phyloP scores from a whole-genome alignment of 2,113 vertebrate species.

The Eretmochelys imbricata region DNA sequence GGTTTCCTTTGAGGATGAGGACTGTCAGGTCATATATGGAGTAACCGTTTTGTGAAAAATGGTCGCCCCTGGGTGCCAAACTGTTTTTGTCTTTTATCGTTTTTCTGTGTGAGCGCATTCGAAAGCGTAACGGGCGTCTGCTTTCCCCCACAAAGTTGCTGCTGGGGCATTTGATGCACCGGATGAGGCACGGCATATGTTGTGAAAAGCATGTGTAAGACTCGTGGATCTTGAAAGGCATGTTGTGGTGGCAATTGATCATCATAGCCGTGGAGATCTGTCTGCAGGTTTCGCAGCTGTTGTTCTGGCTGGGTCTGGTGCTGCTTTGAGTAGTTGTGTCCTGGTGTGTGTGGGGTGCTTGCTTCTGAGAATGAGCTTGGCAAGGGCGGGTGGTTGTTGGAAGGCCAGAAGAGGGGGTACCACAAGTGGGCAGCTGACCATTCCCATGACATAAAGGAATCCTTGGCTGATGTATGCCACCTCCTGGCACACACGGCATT shows the following conservation, averaged over 20 bases:
- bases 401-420: not conserved
- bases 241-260: not conserved
- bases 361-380: not conserved
- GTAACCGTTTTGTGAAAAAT: not conserved
- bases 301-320: not conserved
- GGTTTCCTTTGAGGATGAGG: not conserved
- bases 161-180: not conserved
- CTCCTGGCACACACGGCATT: not conserved
- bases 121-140: not conserved
- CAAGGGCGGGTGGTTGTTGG: not conserved
- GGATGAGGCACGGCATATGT: not conserved
- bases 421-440: not conserved
- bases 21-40: not conserved
- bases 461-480: not conserved
- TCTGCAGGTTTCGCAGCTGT: not conserved
- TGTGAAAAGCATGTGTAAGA: too few species aligned
- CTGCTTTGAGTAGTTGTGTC: not conserved
- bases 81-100: not conserved
- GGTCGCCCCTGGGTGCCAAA: not conserved
- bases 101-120: not conserved
- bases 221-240: not conserved
- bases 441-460: not conserved
- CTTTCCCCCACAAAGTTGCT: not conserved
- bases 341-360: not conserved
- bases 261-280: too few species aligned